phyloP scores from a whole-genome alignment of 2,888 invertebrate genomes.

The Spialia ferax region DNA sequence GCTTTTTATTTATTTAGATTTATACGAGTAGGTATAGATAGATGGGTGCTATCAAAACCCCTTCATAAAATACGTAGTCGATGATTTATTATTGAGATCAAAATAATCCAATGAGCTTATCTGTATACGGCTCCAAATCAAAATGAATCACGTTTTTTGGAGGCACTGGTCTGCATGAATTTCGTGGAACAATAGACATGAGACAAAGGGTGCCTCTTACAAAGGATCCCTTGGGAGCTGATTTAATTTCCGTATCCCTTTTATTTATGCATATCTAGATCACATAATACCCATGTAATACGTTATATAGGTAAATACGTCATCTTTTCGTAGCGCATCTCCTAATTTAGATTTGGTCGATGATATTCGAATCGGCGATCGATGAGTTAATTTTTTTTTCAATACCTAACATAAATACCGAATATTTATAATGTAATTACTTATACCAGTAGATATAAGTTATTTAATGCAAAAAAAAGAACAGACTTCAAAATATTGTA shows the following conservation, averaged over 20 bases:
- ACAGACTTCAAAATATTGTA: too few species aligned
- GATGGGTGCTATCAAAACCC: neutral
- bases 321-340: too few species aligned
- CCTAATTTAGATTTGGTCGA: too few species aligned
- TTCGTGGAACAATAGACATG: constrained; percentile 34
- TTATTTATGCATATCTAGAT: constrained; percentile 20
- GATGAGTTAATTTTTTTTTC: too few species aligned
- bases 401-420: too few species aligned
- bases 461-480: too few species aligned
- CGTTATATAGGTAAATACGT: neutral
- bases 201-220: constrained; percentile 29
- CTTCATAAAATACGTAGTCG: neutral
- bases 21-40: too few species aligned
- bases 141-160: constrained; percentile 33
- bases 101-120: constrained; percentile 34
- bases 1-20: too few species aligned
- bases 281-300: neutral
- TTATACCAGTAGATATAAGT: too few species aligned
- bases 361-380: too few species aligned
- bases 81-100: constrained; percentile 25
- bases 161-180: constrained; percentile 29
- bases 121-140: constrained; percentile 18
- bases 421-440: too few species aligned
- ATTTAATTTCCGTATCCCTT: constrained; percentile 27
- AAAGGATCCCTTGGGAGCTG: constrained; percentile 21